Conservation (phyloP, 2,113 vertebrate species). For the Oceanodroma tethys region DNA sequence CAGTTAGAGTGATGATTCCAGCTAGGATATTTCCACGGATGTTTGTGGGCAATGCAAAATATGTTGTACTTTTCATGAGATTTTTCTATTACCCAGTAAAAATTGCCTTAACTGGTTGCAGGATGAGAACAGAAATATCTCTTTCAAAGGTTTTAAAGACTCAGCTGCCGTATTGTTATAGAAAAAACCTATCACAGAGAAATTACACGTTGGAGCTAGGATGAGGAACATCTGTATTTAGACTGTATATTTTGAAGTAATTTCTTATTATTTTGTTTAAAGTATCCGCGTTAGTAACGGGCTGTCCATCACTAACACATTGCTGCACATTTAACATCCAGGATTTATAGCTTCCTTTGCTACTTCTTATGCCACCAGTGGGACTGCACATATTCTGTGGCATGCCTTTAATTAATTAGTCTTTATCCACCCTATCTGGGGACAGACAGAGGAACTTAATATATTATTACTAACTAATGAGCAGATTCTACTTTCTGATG, state of each 20-base stretch:
- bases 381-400: not conserved
- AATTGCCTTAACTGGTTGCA: not conserved
- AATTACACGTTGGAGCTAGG: not conserved
- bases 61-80: not conserved
- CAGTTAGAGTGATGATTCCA: not conserved
- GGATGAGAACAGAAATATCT: not conserved
- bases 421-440: conserved; percentile 3
- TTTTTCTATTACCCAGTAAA: not conserved
- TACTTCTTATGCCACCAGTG: not conserved
- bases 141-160: not conserved
- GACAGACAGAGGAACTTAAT: conserved; percentile 33
- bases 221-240: not conserved
- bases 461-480: conserved; percentile 65
- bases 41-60: not conserved
- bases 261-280: not conserved
- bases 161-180: not conserved
- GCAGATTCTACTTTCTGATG: conserved; percentile 34
- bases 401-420: conserved; percentile 40
- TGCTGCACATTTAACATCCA: not conserved
- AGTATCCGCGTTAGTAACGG: not conserved
- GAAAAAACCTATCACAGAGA: not conserved
- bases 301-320: not conserved
- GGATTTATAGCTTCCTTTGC: not conserved
- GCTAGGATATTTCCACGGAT: not conserved
- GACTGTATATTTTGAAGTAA: not conserved